These are phyloP conservation scores for Chloebia gouldiae DNA, from an alignment of 2,113 vertebrate species.

Conservation along the genomic window DNA sequence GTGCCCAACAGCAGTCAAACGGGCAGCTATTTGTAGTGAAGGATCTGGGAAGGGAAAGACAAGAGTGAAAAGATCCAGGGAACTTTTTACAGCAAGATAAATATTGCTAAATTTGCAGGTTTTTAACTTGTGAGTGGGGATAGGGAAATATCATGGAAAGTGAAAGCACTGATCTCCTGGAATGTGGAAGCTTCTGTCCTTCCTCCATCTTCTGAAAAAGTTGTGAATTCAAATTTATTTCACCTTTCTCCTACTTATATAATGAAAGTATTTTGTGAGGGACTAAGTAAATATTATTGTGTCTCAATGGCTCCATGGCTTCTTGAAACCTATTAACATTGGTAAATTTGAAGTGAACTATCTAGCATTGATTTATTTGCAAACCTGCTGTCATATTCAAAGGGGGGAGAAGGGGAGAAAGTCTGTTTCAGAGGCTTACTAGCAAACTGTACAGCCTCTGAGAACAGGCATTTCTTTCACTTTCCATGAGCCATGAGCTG, in stretches of 20 bases:
- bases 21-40: not conserved
- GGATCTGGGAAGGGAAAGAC: not conserved
- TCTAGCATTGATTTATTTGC: not conserved
- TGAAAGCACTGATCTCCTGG: conserved; percentile 17
- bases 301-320: conserved; percentile 26
- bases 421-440: not conserved
- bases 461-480: conserved; percentile 49
- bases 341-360: conserved; percentile 23
- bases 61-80: not conserved
- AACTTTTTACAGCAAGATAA: not conserved
- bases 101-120: not conserved
- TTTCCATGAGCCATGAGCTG: conserved; percentile 38
- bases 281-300: conserved; percentile 46
- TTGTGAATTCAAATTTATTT: not conserved
- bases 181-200: not conserved
- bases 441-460: not conserved
- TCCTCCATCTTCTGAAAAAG: not conserved
- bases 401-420: not conserved
- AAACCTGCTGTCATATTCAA: not conserved
- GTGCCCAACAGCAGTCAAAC: not conserved
- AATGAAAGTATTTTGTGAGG: not conserved
- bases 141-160: conserved; percentile 33
- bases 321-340: not conserved
- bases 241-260: not conserved
- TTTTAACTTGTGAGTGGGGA: not conserved